Evolutionary conservation across 2,797 vertebrate species (phyloP), one percentile per base, ranked within the genome.

Genomic region (Lacerta bilineata): DNA sequence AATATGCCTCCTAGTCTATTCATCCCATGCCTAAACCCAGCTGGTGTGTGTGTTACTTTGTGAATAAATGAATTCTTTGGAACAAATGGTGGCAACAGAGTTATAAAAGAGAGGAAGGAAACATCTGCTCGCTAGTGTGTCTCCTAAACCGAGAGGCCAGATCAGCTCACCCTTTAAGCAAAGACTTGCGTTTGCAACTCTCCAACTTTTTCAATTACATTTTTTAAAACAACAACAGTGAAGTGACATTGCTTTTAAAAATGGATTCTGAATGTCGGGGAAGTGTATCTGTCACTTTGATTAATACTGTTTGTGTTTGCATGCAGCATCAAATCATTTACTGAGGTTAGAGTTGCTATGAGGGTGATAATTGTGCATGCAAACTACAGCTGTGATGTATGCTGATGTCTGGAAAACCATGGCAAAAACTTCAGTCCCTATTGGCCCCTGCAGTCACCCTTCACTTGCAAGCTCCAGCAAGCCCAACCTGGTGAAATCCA

Each of bases 231-330:
- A 25, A 55, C 9, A 25, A 61, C 8, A 29, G 7, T 80, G 83
- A 85, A 89, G 61, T 81, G 78, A 41, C 71, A 80, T 79, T 85
- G 74, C 88, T 88, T 85, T 79, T 83, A 76, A 72, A 81, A 81
- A 75, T 88, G 4, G 46, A 79, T 79, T 84, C 46, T 66, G 84
- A 82, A 88, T 87, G 46, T 77, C 78, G 23, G 87, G 69, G 69
- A 90, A 85, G n/a, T 82, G 85, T 85, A 23, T 80, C 68, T 93
- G 90, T 91, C 91, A 90, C 10, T 90, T 94, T 94, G 86, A 83
- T 94, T 91, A 94, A 93, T 94, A 84, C 39, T 87, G 5, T 92
- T 94, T 94, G 82, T 46, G 36, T 25, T 90, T 72, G 36, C 4
- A 3, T 87, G 82, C 87, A 83, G 5, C 86, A 87, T 27, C 3